Percentiles rank a stretch among this genome's conserved stretches.
Evolutionary conservation across 1,140 invertebrate species (phyloP).

Genomic region (Zeugodacus cucurbitae): DNA sequence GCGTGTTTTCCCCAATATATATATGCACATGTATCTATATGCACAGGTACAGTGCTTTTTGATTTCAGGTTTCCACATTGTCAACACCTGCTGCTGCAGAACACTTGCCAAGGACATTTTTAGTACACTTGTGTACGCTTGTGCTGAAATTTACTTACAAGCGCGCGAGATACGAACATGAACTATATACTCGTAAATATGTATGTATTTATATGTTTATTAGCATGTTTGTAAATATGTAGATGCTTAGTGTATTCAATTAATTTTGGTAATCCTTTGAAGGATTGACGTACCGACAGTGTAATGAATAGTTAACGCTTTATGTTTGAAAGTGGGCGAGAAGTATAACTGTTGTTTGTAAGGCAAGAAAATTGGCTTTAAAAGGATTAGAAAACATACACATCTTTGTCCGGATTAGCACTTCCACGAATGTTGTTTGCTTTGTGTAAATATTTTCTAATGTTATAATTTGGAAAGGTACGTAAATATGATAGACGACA

Average conservation of each 20-base stretch:
- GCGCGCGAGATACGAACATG: no score
- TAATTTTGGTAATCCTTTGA: background rate
- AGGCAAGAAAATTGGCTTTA: background rate
- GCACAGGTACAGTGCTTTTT: background rate
- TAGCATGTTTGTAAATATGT: background rate
- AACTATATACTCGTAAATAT: no score
- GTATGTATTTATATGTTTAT: background rate
- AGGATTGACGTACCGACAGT: background rate
- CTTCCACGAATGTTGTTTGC: background rate
- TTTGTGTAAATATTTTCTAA: background rate
- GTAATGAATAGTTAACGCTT: background rate
- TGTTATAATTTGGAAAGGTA: background rate
- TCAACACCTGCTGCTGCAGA: background rate
- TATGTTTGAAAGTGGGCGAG: background rate
- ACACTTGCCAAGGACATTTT: background rate
- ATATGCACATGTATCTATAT: background rate
- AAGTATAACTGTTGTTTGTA: background rate
- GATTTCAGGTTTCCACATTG: background rate
- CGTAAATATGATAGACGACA: no score
- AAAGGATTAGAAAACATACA: background rate
- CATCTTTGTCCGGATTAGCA: background rate
- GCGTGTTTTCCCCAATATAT: background rate
- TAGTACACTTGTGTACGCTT: background rate
- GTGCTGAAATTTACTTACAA: background rate
- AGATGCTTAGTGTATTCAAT: background rate